Percentiles rank a stretch among this genome's conserved stretches.
Conservation (phyloP, 2,888 invertebrate genomes). For the Stenotaenia linearis region DNA sequence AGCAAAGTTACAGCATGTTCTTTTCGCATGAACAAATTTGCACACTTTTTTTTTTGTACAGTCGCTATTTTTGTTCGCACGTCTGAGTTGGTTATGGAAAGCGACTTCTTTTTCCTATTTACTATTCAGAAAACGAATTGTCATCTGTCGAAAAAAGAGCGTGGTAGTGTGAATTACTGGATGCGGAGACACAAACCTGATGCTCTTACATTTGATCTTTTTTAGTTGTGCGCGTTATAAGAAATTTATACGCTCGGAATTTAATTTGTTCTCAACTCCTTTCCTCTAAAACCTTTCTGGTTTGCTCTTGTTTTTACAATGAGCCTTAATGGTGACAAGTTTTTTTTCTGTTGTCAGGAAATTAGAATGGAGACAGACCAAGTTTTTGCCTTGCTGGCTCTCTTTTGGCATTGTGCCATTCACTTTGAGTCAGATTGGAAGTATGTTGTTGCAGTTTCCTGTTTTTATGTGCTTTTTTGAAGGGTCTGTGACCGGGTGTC, state of each 20-base stretch:
- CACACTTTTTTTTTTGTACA: background rate
- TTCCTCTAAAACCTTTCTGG: background rate
- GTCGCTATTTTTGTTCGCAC: background rate
- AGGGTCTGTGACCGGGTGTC: background rate
- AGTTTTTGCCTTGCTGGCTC: background rate
- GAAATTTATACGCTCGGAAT: background rate
- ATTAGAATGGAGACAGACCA: background rate
- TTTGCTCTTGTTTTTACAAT: background rate
- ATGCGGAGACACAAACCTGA: background rate
- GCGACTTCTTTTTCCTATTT: background rate
- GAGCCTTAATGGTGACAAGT: conserved; percentile 19
- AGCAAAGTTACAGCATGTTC: background rate
- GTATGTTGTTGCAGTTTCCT: background rate
- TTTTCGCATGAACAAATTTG: conserved; percentile 12
- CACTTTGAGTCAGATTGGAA: background rate
- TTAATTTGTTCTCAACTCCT: background rate
- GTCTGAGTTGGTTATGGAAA: conserved; percentile 17
- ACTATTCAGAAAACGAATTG: conserved; percentile 10
- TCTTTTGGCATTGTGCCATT: background rate
- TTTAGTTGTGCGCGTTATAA: background rate
- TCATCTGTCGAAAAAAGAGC: background rate
- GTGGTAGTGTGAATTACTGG: background rate
- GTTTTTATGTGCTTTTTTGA: background rate
- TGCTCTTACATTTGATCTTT: background rate
- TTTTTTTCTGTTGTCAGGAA: background rate